Conservation (phyloP, 1,140 invertebrate species). For the Propsilocerus akamusi region DNA sequence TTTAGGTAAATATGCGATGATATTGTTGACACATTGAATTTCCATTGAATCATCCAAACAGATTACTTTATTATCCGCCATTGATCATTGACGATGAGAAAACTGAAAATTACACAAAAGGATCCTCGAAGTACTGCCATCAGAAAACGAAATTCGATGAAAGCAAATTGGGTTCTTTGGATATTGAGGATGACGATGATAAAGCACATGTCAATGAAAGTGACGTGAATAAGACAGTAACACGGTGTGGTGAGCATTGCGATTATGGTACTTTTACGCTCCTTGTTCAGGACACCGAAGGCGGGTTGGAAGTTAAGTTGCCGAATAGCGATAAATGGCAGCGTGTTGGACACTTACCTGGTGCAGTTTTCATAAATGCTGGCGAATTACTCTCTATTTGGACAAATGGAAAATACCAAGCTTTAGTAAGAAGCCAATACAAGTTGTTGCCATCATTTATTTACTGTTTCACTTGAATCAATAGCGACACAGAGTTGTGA, state of each 20-base stretch:
- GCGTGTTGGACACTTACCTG: conserved; percentile 54
- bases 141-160: conserved; percentile 21
- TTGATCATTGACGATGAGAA: conserved; percentile 32
- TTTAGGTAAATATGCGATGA: conserved; percentile 37
- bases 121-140: conserved; percentile 22
- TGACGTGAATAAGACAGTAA: conserved; percentile 7
- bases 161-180: conserved; percentile 19
- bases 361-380: conserved; percentile 56
- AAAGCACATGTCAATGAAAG: conserved; percentile 16
- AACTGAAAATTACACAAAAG: conserved; percentile 16
- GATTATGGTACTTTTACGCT: conserved; percentile 59
- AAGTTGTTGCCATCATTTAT: background rate
- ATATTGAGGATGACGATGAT: conserved; percentile 9
- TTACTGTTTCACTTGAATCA: conserved; percentile 9
- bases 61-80: conserved; percentile 37
- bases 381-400: conserved; percentile 58
- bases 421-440: conserved; percentile 33
- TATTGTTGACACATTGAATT: background rate
- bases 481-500: conserved; percentile 49
- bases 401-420: conserved; percentile 48
- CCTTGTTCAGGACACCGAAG: conserved; percentile 48
- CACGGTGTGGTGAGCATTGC: background rate
- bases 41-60: background rate
- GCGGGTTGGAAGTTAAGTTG: conserved; percentile 35
- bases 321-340: conserved; percentile 47